A percentile compares a stretch with the other conserved stretches of the same genome.
These are phyloP conservation scores for Rotaria macrura DNA, from an alignment of 2,888 invertebrate genomes.

Conservation along the genomic window DNA sequence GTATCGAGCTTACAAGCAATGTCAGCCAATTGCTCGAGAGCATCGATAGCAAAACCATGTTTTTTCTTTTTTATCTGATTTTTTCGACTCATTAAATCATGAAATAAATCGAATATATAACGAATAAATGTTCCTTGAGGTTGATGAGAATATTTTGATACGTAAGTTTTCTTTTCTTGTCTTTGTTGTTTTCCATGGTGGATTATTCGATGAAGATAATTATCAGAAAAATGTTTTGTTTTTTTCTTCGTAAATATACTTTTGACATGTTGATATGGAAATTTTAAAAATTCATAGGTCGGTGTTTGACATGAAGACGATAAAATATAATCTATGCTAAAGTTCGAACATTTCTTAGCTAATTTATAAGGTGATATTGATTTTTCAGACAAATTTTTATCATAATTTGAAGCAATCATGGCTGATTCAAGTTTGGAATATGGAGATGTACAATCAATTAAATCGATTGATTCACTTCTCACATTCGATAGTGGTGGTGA, in stretches of 20 bases:
- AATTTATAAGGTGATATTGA: neutral
- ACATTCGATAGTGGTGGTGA: neutral
- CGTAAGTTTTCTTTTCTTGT: neutral
- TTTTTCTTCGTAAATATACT: neutral
- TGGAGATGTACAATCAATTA: neutral
- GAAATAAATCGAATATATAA: neutral
- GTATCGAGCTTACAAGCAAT: conserved; percentile 2
- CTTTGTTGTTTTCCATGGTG: neutral
- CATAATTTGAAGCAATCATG: neutral
- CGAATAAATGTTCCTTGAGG: neutral
- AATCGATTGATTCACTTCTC: neutral
- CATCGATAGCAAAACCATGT: neutral
- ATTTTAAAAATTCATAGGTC: neutral
- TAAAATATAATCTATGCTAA: neutral
- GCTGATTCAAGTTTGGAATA: neutral
- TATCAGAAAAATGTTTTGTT: neutral
- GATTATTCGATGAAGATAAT: neutral
- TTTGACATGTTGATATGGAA: neutral
- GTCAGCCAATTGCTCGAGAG: neutral
- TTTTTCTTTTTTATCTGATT: neutral
- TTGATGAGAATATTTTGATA: neutral
- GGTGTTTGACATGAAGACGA: neutral
- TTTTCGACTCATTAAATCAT: neutral
- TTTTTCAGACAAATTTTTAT: neutral
- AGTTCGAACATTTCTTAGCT: neutral